Evolutionary conservation across 1,140 invertebrate genomes (phyloP).

Genomic region (Danaus plexippus): DNA sequence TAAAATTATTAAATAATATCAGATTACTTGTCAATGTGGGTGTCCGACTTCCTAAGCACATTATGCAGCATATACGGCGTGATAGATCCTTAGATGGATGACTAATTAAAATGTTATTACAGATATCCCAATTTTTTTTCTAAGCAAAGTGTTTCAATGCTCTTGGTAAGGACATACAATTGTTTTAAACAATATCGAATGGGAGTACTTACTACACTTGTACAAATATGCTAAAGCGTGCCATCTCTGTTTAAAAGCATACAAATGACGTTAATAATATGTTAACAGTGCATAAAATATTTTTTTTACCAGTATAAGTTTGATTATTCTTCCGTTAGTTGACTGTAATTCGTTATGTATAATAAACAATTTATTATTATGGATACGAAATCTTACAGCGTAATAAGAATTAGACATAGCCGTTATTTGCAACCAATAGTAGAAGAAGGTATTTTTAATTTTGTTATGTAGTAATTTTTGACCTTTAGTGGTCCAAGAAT

Average conservation of each 20-base stretch:
- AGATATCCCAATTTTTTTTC: too few relatives aligned
- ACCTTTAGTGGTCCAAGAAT: background rate
- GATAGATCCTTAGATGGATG: too few relatives aligned
- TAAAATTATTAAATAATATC: too few relatives aligned
- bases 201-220: constrained; percentile 48
- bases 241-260: constrained; percentile 29
- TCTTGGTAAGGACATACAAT: constrained; percentile 14
- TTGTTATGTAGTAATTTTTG: too few relatives aligned
- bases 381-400: constrained; percentile 42
- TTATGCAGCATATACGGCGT: too few relatives aligned
- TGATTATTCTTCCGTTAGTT: constrained; percentile 7
- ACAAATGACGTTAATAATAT: constrained; percentile 19
- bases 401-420: constrained; percentile 51
- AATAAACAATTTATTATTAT: constrained; percentile 43
- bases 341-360: constrained; percentile 35
- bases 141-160: too few relatives aligned
- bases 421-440: constrained; percentile 49
- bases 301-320: constrained; percentile 5
- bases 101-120: too few relatives aligned
- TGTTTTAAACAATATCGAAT: constrained; percentile 19
- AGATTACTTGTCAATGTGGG: too few relatives aligned
- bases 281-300: constrained; percentile 6
- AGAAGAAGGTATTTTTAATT: constrained; percentile 47
- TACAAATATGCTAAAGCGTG: constrained; percentile 56
- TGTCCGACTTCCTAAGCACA: too few relatives aligned